A percentile compares a stretch with the other conserved stretches of the same genome.
phyloP scores from a whole-genome alignment of 2,113 vertebrate species.

The Cottus gobio region DNA sequence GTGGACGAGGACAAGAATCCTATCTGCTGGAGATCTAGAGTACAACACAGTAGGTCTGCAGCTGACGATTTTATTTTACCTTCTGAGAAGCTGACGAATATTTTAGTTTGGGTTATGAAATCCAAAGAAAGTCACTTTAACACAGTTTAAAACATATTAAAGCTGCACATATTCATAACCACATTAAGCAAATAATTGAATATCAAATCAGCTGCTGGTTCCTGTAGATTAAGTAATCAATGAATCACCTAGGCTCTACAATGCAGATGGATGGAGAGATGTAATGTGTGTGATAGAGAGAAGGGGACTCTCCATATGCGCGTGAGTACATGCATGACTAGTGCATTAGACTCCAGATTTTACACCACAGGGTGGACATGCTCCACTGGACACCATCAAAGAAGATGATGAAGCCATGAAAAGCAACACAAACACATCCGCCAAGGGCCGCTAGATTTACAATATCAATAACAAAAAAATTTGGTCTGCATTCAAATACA shows the following conservation, averaged over 20 bases:
- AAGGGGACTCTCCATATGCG: constrained; percentile 24
- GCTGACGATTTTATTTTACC: neutral
- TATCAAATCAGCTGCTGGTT: neutral
- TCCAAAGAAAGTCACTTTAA: neutral
- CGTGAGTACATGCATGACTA: constrained; percentile 32
- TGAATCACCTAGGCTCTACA: neutral
- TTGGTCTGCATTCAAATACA: neutral
- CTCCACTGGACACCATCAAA: constrained; percentile 56
- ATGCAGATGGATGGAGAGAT: neutral
- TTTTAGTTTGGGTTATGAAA: neutral
- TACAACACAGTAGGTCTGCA: neutral
- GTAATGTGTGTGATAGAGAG: neutral
- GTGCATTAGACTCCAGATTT: constrained; percentile 62
- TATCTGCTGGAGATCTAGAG: constrained; percentile 7
- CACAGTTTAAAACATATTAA: neutral
- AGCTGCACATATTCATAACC: neutral
- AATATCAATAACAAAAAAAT: neutral
- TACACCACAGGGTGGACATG: constrained; percentile 60
- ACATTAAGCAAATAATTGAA: neutral
- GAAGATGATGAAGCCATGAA: constrained; percentile 37
- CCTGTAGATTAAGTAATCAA: neutral
- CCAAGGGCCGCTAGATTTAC: neutral
- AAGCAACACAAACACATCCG: constrained; percentile 2
- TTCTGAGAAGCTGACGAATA: neutral
- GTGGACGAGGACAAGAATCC: neutral